Conservation (phyloP, 2,113 vertebrate genomes). For the Ascaphus truei region DNA sequence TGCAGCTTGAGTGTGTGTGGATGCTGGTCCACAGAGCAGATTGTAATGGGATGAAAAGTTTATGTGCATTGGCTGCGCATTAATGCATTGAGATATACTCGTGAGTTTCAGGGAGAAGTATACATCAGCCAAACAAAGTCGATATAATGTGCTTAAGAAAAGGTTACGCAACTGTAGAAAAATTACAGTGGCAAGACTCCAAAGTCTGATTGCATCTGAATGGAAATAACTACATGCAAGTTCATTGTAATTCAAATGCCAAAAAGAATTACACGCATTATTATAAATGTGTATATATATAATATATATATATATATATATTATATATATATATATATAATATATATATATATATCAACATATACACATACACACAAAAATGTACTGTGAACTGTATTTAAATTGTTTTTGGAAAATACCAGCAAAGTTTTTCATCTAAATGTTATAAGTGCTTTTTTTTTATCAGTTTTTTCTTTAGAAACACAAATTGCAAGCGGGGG, state of each 20-base stretch:
- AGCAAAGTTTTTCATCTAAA: too few relatives aligned
- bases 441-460: neutral
- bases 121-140: neutral
- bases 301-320: neutral
- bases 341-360: neutral
- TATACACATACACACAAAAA: neutral
- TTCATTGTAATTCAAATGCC: neutral
- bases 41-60: neutral
- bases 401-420: too few relatives aligned
- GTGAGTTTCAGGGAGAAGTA: conserved; percentile 8
- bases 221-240: neutral
- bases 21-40: neutral
- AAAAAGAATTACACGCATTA: neutral
- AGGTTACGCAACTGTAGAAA: conserved; percentile 21
- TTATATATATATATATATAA: neutral
- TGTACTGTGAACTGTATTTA: too few relatives aligned
- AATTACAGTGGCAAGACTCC: conserved; percentile 13
- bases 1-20: too few relatives aligned
- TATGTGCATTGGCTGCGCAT: too few relatives aligned
- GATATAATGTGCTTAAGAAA: conserved; percentile 5
- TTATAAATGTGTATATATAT: neutral
- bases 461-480: neutral
- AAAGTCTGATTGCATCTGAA: conserved; percentile 13
- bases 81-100: conserved; percentile 11
- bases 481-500: neutral